These are phyloP conservation scores for Anguilla marmorata DNA, from an alignment of 2,797 vertebrate species.

Conservation along the genomic window DNA sequence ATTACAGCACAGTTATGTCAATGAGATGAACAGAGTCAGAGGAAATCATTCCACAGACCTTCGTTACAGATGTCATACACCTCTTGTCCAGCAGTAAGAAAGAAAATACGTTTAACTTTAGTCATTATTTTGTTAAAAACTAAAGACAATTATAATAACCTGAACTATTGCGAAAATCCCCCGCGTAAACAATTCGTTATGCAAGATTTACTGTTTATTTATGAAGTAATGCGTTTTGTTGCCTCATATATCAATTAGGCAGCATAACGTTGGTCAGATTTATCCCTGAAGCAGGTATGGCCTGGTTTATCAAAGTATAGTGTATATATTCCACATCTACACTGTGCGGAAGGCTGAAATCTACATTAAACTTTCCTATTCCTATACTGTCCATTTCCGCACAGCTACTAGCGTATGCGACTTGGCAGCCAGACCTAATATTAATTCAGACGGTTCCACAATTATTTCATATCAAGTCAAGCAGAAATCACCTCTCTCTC, in stretches of 20 bases:
- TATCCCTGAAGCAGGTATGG: constrained; percentile 3
- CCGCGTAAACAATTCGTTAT: constrained; percentile 28
- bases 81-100: constrained; percentile 78
- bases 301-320: background rate
- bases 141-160: constrained; percentile 59
- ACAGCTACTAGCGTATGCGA: constrained; percentile 68
- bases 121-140: constrained; percentile 54
- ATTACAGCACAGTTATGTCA: constrained; percentile 70
- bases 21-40: constrained; percentile 69
- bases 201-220: background rate
- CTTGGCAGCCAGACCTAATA: constrained; percentile 71
- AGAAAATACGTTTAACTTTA: constrained; percentile 74
- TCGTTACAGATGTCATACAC: constrained; percentile 79
- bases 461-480: constrained; percentile 78
- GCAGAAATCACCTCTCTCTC: constrained; percentile 62
- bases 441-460: constrained; percentile 75
- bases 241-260: constrained; percentile 9
- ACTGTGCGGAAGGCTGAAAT: constrained; percentile 59
- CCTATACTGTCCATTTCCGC: constrained; percentile 65
- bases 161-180: constrained; percentile 51
- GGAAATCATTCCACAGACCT: constrained; percentile 76
- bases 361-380: constrained; percentile 70
- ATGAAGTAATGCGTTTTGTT: background rate
- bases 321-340: background rate
- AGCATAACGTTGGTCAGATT: background rate